Evolutionary conservation across 2,797 vertebrate genomes (phyloP), one percentile per base, ranked within the genome.

Genomic region (Acestrorhynchus altus): DNA sequence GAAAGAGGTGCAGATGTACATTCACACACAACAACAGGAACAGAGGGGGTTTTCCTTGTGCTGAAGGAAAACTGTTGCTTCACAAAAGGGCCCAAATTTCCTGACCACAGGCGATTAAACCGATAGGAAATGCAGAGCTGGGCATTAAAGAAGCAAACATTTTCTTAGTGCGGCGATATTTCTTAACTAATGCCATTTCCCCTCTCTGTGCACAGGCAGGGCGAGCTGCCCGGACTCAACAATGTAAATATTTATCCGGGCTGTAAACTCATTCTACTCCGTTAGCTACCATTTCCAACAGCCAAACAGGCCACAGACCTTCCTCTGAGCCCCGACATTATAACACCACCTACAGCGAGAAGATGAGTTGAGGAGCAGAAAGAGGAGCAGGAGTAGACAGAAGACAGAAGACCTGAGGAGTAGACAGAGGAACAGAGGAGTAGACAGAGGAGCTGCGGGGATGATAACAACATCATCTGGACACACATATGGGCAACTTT

Each of bases 251-350:
- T 82, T 74, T 81, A 76, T 71, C 73, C 44, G 15, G 40, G 60
- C 65, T 69, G 73, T 76, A 79, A 81, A 82, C 66, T 80, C 59
- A 76, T 85, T 67, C 64, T 78, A 76, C 79, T 80, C 52, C 61
- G 61, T 73, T 64, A 67, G 59, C 72, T 7, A 47, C 28, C 74
- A 77, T 78, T 76, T 76, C 42, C 18, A 79, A 73, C 52, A 79
- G 39, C 42, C 56, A 56, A 40, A 69, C 8, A 89, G 87, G 85
- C 87, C 85, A 90, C 83, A 82, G 66, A 77, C 35, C n/a, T 47
- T 39, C 6, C 65, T 64, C 40, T 15, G 15, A 31, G 40, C 18
- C 16, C 39, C 22, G 8, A 77, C 15, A 39, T 52, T 31, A 12
- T 20, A 24, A 24, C 16, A 66, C 8, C 31, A 35, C 66, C 26